A percentile compares a stretch with the other conserved stretches of the same genome.
phyloP scores from a whole-genome alignment of 1,140 invertebrate genomes.

The Bilobella aurantiaca region DNA sequence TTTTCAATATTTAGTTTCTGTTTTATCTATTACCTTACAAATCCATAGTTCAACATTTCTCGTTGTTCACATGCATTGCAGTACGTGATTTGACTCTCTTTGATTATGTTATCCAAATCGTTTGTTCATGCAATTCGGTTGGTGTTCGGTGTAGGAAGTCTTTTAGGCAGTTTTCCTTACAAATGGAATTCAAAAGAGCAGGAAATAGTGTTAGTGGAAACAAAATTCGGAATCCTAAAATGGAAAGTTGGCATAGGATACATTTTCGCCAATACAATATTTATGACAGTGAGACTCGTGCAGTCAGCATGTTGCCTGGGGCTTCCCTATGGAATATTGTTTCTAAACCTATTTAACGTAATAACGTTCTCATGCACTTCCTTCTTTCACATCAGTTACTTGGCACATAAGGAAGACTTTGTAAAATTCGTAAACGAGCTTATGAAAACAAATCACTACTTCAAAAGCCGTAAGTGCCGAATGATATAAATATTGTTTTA shows the following conservation, averaged over 20 bases:
- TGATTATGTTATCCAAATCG: too few species aligned
- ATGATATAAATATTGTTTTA: too few species aligned
- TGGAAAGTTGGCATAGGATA: not conserved
- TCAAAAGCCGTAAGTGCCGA: not conserved
- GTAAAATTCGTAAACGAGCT: not conserved
- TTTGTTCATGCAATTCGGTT: too few species aligned
- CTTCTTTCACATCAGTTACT: not conserved
- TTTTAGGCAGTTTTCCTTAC: too few species aligned
- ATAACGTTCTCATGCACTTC: not conserved
- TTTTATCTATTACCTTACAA: too few species aligned
- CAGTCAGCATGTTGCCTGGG: not conserved
- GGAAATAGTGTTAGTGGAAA: too few species aligned
- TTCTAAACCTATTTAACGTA: slow-evolving; percentile 2
- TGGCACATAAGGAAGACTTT: not conserved
- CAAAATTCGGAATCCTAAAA: not conserved
- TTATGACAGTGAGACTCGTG: not conserved
- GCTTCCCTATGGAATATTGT: not conserved
- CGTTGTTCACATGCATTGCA: too few species aligned
- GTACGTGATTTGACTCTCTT: too few species aligned
- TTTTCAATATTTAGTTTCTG: too few species aligned
- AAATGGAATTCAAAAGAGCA: too few species aligned
- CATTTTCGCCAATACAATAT: not conserved
- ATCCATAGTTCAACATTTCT: too few species aligned
- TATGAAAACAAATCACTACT: not conserved
- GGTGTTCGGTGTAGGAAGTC: too few species aligned